Evolutionary conservation across 2,113 vertebrate species (phyloP).

Genomic region (Cavia porcellus): DNA sequence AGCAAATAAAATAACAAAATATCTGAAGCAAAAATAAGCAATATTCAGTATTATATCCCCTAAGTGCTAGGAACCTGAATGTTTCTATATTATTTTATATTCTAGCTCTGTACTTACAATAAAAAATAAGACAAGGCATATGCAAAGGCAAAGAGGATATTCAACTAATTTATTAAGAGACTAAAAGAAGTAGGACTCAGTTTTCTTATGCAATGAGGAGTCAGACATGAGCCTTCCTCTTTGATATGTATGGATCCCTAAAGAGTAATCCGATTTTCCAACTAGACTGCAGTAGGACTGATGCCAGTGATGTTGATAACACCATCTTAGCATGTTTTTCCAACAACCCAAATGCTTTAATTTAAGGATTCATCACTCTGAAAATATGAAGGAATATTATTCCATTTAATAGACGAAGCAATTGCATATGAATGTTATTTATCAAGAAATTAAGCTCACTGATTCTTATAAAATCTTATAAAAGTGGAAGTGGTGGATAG

Average conservation of each 20-base stretch:
- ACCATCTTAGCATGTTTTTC: neutral
- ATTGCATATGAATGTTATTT: neutral
- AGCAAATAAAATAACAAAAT: neutral
- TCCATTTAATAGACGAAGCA: slow-evolving; percentile 36
- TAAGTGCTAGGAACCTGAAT: neutral
- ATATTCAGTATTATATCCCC: slow-evolving; percentile 13
- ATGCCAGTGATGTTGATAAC: slow-evolving; percentile 11
- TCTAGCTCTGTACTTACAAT: slow-evolving; percentile 20
- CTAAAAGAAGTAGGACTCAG: neutral
- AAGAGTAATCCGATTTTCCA: slow-evolving; percentile 3
- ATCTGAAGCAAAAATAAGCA: neutral
- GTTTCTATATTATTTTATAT: slow-evolving; percentile 10
- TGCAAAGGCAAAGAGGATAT: slow-evolving; percentile 2
- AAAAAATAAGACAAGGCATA: slow-evolving; percentile 13
- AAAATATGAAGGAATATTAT: neutral
- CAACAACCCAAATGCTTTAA: slow-evolving; percentile 26
- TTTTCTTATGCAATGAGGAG: neutral
- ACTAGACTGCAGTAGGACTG: neutral
- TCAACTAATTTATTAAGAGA: slow-evolving; percentile 9
- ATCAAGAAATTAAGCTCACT: neutral
- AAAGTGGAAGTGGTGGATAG: neutral
- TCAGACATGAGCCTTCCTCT: neutral
- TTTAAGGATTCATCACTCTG: neutral
- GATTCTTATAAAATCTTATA: slow-evolving; percentile 48
- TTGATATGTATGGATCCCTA: neutral